Percentiles rank a stretch among this genome's conserved stretches.
These are phyloP conservation scores for Fragum sueziense DNA, from an alignment of 2,888 invertebrate genomes.

Conservation along the genomic window DNA sequence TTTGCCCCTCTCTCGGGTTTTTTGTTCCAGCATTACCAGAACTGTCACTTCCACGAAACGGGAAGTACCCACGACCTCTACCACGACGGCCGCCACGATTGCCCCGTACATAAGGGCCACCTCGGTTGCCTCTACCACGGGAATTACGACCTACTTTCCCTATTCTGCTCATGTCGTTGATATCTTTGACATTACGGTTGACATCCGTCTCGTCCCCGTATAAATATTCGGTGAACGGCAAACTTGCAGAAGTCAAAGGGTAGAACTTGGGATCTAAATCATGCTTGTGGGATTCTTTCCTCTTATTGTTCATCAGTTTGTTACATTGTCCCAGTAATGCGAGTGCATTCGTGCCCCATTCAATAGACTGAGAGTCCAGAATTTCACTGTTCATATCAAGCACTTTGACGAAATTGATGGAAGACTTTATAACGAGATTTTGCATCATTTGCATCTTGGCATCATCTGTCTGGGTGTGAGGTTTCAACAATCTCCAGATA, in stretches of 20 bases:
- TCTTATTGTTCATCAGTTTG: neutral
- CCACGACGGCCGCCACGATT: constrained; percentile 13
- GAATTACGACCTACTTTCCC: constrained; percentile 9
- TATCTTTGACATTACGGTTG: constrained; percentile 42
- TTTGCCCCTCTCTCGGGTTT: constrained; percentile 32
- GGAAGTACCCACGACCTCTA: neutral
- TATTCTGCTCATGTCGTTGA: constrained; percentile 35
- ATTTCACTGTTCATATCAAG: constrained; percentile 18
- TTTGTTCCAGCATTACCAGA: neutral
- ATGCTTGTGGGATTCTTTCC: constrained; percentile 24
- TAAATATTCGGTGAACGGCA: constrained; percentile 33
- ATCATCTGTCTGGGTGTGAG: constrained; percentile 33
- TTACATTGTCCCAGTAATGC: constrained; percentile 40
- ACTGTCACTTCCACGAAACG: neutral
- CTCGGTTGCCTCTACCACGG: constrained; percentile 16
- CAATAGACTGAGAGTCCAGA: constrained; percentile 9
- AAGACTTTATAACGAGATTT: constrained; percentile 23
- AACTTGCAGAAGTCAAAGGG: constrained; percentile 27
- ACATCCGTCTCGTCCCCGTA: constrained; percentile 42
- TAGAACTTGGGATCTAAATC: constrained; percentile 36
- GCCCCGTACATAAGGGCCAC: constrained; percentile 21
- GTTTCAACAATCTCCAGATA: constrained; percentile 36
- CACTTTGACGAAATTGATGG: constrained; percentile 21
- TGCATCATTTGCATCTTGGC: constrained; percentile 27
- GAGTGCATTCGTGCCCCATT: constrained; percentile 32